These are phyloP conservation scores for Hirundichthys speculiger DNA, from an alignment of 2,113 vertebrate species.

Conservation along the genomic window DNA sequence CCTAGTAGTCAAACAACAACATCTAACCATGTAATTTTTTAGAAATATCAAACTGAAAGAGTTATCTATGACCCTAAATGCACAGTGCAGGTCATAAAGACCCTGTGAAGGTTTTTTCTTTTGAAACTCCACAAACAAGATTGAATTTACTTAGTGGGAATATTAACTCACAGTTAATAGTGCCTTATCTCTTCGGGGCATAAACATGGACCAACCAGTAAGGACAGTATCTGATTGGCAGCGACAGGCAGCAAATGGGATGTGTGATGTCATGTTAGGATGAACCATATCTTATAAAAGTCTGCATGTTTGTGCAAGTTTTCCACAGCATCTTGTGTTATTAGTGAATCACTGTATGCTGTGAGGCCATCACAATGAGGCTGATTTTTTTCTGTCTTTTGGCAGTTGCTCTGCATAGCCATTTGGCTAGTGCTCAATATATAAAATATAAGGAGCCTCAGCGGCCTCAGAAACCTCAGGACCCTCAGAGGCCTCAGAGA, in stretches of 20 bases:
- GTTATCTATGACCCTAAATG: slow-evolving; percentile 16
- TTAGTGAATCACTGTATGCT: slow-evolving; percentile 33
- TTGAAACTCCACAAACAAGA: slow-evolving; percentile 32
- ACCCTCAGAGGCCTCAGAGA: background rate
- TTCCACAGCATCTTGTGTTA: slow-evolving; percentile 40
- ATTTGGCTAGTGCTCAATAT: slow-evolving; percentile 35
- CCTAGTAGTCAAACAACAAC: no score
- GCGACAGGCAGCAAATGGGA: slow-evolving; percentile 23
- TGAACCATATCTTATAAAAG: slow-evolving; percentile 58
- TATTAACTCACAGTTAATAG: background rate
- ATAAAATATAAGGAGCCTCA: background rate
- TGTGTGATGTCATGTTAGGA: slow-evolving; percentile 3
- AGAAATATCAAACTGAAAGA: slow-evolving; percentile 30
- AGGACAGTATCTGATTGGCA: slow-evolving; percentile 39
- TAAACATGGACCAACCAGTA: slow-evolving; percentile 14
- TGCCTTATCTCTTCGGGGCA: background rate
- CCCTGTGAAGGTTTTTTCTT: slow-evolving; percentile 42
- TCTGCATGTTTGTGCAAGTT: background rate
- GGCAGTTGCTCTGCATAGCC: slow-evolving; percentile 36
- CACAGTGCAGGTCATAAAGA: slow-evolving; percentile 46
- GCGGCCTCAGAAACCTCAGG: background rate
- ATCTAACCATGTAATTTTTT: no score
- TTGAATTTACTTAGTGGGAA: background rate
- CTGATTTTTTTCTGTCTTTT: slow-evolving; percentile 34
- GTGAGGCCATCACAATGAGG: slow-evolving; percentile 50